Evolutionary conservation across 2,113 vertebrate species (phyloP), one percentile per base, ranked within the genome.

Genomic region (Datnioides undecimradiatus): DNA sequence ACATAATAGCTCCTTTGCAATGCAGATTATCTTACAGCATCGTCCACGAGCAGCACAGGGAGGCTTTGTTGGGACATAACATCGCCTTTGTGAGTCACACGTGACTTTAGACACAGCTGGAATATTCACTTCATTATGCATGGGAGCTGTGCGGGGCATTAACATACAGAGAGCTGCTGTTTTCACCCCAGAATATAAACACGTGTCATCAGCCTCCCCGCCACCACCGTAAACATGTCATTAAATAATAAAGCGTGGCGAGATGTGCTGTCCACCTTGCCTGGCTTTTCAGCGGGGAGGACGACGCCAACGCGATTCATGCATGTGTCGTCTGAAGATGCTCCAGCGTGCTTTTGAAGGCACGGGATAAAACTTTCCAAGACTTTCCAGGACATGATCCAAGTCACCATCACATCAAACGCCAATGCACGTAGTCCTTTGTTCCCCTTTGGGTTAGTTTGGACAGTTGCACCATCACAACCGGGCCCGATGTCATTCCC

Each of bases 41-140:
- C 46, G 12, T 33, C 41, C 43, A 49, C 34, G 5, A 7, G 29
- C 67, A 45, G 58, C 57, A 85, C 69, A 87, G 66, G 23, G 27
- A 64, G 54, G 62, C 67, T 76, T 87, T 88, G 87, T 88, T 51
- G 14, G 33, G 55, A 40, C 71, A 88, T 72, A 90, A 80, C 58
- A 31, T 21, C 9, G 46, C 64, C 80, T 79, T 60, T 79, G 87
- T 84, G 25, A 33, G 52, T 72, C 73, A 65, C 38, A 65, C 73
- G 59, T 67, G 70, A 76, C 81, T 68, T 81, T 55, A 40, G 48
- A 71, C 66, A 60, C 60, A 74, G 81, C 52, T 46, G 74, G 38
- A 62, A 79, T 67, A 66, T 55, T 43, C 60, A 71, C 65, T 81
- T 76, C 60, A 83, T 82, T 63, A 90, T 85, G 79, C 21, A 89